phyloP scores from a whole-genome alignment of 1,140 invertebrate genomes.

The Orchestia grillus region DNA sequence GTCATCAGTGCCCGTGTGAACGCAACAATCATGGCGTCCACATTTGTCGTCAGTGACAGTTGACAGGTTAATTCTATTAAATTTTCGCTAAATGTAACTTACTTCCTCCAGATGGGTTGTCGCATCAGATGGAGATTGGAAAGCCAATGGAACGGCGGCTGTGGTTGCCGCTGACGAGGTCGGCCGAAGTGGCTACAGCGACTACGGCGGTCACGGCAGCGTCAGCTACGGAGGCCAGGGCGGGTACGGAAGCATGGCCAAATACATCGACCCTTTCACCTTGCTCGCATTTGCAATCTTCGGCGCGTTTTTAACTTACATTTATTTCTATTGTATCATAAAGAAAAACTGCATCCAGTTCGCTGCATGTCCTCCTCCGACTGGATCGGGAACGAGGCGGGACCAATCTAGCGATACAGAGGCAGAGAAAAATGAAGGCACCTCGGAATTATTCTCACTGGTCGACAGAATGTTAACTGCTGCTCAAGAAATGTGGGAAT shows the following conservation, averaged over 20 bases:
- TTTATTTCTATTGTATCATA: conserved; percentile 36
- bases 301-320: conserved; percentile 14
- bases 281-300: conserved; percentile 19
- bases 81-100: background rate
- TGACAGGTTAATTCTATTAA: background rate
- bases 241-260: background rate
- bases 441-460: background rate
- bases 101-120: background rate
- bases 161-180: background rate
- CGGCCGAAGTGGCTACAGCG: background rate
- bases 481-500: background rate
- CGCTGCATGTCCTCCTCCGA: background rate
- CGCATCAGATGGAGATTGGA: background rate
- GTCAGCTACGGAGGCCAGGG: background rate
- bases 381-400: background rate
- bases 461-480: background rate
- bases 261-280: conserved; percentile 42
- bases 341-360: conserved; percentile 47
- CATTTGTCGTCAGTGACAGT: too few species aligned
- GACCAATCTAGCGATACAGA: background rate
- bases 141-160: background rate
- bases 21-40: too few species aligned
- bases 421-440: background rate
- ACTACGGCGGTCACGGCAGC: background rate
- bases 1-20: too few species aligned